These are phyloP conservation scores for Notospermus geniculatus DNA, from an alignment of 1,140 invertebrate genomes.

Conservation along the genomic window DNA sequence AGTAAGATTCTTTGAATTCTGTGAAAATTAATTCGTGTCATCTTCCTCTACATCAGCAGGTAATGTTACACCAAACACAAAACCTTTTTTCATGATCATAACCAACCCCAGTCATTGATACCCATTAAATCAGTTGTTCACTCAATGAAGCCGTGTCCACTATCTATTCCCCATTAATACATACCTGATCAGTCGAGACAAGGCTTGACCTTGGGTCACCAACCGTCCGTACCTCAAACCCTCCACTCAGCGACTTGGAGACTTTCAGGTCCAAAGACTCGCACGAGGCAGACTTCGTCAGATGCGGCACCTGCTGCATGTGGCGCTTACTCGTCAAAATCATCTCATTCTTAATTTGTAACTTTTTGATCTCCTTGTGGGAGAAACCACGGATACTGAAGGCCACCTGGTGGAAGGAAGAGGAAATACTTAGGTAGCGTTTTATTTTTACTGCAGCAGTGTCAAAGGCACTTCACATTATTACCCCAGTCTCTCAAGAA, in stretches of 20 bases:
- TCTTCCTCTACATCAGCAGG: too few species aligned
- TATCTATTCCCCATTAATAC: background rate
- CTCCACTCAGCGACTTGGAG: background rate
- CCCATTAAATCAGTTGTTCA: too few species aligned
- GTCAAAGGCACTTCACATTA: too few species aligned
- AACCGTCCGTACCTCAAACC: background rate
- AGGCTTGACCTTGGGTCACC: background rate
- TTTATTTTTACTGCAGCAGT: too few species aligned
- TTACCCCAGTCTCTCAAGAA: too few species aligned
- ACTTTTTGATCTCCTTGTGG: constrained; percentile 85
- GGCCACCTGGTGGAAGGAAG: constrained; percentile 61
- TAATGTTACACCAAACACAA: too few species aligned
- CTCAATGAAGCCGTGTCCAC: too few species aligned
- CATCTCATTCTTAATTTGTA: constrained; percentile 90
- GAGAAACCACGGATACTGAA: constrained; percentile 89
- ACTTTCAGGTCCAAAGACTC: constrained; percentile 5
- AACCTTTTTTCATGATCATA: too few species aligned
- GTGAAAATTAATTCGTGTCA: too few species aligned
- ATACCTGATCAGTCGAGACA: background rate
- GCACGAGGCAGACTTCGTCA: constrained; percentile 3
- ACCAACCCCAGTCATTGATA: too few species aligned
- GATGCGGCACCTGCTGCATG: constrained; percentile 56
- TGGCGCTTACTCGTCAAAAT: constrained; percentile 67
- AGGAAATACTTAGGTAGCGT: too few species aligned
- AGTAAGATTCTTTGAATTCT: too few species aligned